Evolutionary conservation across 2,797 vertebrate genomes (phyloP).

Genomic region (Holocentrus rufus): DNA sequence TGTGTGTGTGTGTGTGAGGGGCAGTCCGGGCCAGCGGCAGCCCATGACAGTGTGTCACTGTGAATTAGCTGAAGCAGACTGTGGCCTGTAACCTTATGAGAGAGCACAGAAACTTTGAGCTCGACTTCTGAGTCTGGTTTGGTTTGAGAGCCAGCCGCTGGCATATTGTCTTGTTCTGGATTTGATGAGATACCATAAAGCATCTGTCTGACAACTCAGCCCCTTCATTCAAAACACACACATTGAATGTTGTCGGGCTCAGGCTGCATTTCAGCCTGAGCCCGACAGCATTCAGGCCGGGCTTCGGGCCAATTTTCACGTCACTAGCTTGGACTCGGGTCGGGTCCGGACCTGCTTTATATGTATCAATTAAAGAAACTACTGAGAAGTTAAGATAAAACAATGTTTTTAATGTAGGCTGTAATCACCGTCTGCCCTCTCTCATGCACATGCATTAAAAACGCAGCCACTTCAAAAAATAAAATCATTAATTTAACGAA

Average conservation of each 20-base stretch:
- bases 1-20: slow-evolving; percentile 3
- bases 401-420: too few relatives aligned
- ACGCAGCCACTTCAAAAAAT: too few relatives aligned
- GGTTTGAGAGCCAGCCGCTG: slow-evolving; percentile 23
- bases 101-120: slow-evolving; percentile 15
- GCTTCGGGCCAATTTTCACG: too few relatives aligned
- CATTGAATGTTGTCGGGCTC: too few relatives aligned
- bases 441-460: too few relatives aligned
- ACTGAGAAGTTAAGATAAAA: too few relatives aligned
- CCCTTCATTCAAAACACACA: slow-evolving; percentile 41
- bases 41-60: slow-evolving; percentile 18
- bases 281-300: too few relatives aligned
- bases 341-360: too few relatives aligned
- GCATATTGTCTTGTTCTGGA: neutral
- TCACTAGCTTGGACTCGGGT: too few relatives aligned
- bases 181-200: slow-evolving; percentile 21
- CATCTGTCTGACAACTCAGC: slow-evolving; percentile 27
- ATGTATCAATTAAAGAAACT: too few relatives aligned
- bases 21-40: slow-evolving; percentile 8
- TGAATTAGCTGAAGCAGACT: slow-evolving; percentile 31
- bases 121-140: slow-evolving; percentile 15
- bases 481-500: too few relatives aligned
- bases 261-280: too few relatives aligned
- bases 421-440: neutral
- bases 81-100: slow-evolving; percentile 33